A percentile compares a stretch with the other conserved stretches of the same genome.
phyloP scores from a whole-genome alignment of 2,888 invertebrate species.

The Anorthoa munda region DNA sequence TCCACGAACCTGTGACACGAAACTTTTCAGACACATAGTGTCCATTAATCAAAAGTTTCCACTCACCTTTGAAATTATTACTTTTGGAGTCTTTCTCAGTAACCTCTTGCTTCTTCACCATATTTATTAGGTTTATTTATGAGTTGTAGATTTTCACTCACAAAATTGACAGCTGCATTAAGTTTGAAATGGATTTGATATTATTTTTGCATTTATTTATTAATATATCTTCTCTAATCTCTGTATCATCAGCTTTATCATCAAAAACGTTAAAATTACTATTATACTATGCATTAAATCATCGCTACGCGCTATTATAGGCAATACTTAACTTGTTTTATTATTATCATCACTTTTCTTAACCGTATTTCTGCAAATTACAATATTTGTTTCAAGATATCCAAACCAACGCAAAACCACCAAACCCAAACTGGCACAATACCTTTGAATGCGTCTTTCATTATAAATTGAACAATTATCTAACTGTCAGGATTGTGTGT shows the following conservation, averaged over 20 bases:
- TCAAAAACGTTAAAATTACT: background rate
- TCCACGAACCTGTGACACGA: conserved; percentile 1
- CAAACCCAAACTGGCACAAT: conserved; percentile 13
- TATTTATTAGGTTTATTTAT: conserved; percentile 15
- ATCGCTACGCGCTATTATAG: background rate
- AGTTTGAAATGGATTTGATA: background rate
- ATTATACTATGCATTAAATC: background rate
- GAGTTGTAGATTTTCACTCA: conserved; percentile 7
- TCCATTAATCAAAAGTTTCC: conserved; percentile 24
- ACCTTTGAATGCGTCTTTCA: conserved; percentile 27
- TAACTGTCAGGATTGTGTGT: conserved; percentile 43
- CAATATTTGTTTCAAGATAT: conserved; percentile 7
- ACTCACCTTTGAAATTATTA: conserved; percentile 56
- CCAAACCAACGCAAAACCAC: too few relatives aligned
- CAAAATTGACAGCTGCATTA: background rate
- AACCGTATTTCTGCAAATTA: background rate
- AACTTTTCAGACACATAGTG: conserved; percentile 33
- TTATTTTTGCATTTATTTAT: background rate
- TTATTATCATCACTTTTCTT: background rate
- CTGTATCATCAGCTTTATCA: background rate
- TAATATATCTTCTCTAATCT: background rate
- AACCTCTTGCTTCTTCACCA: conserved; percentile 33
- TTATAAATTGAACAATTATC: conserved; percentile 36
- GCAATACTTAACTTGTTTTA: background rate
- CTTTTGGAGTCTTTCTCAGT: conserved; percentile 19